phyloP scores from a whole-genome alignment of 2,888 invertebrate species.

The Agapetus fuscipes region DNA sequence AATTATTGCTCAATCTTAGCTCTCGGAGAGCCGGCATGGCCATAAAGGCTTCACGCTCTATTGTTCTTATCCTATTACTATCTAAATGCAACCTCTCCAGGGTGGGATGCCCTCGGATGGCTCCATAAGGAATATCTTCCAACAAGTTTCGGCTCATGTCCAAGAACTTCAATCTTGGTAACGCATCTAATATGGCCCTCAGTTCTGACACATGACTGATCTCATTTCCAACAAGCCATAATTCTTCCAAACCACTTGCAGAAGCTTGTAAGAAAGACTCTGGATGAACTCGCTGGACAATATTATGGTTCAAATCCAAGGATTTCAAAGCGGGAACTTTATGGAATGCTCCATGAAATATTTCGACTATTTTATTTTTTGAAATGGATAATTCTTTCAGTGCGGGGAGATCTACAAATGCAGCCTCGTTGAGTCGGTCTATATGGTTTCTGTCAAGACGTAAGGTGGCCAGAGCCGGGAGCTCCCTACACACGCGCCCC shows the following conservation, averaged over 20 bases:
- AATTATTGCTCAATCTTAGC: slow-evolving; percentile 74
- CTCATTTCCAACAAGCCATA: slow-evolving; percentile 67
- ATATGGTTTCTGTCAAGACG: slow-evolving; percentile 64
- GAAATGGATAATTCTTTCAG: slow-evolving; percentile 58
- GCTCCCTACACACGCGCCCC: slow-evolving; percentile 65
- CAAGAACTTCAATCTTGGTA: slow-evolving; percentile 67
- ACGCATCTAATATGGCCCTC: slow-evolving; percentile 61
- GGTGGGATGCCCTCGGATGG: slow-evolving; percentile 68
- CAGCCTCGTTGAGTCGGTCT: slow-evolving; percentile 61
- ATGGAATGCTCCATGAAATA: slow-evolving; percentile 73
- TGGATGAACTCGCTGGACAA: slow-evolving; percentile 66
- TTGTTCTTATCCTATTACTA: slow-evolving; percentile 62
- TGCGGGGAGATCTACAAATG: slow-evolving; percentile 68
- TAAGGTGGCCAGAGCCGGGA: slow-evolving; percentile 60
- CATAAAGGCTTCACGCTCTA: slow-evolving; percentile 71
- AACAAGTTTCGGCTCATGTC: slow-evolving; percentile 72
- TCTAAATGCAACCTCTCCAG: slow-evolving; percentile 73
- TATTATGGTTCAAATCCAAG: slow-evolving; percentile 69
- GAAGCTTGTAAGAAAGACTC: slow-evolving; percentile 71
- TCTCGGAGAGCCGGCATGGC: slow-evolving; percentile 78
- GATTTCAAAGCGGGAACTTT: slow-evolving; percentile 62
- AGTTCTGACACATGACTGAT: slow-evolving; percentile 67
- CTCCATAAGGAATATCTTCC: slow-evolving; percentile 67
- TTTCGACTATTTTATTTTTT: slow-evolving; percentile 62
- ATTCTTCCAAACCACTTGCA: slow-evolving; percentile 65